Percentiles rank a stretch among this genome's conserved stretches.
Evolutionary conservation across 2,797 vertebrate genomes (phyloP).

Genomic region (Sebastes iracundus): DNA sequence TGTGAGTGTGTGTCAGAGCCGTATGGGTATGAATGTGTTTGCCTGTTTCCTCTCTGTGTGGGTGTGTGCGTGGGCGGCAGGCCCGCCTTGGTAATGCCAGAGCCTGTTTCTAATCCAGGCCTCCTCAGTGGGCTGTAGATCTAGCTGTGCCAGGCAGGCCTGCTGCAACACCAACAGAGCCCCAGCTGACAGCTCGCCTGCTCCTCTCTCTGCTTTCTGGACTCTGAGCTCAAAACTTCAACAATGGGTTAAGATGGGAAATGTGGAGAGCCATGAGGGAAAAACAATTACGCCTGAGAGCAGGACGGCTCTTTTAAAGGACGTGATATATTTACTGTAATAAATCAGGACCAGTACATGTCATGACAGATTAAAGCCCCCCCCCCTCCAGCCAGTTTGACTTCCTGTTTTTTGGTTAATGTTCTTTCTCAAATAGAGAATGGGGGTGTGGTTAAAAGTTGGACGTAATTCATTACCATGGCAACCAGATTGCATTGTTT

Average conservation of each 20-base stretch:
- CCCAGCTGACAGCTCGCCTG: constrained; percentile 74
- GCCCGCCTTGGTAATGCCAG: constrained; percentile 72
- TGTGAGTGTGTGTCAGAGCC: constrained; percentile 31
- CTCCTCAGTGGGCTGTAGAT: constrained; percentile 75
- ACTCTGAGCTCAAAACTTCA: constrained; percentile 52
- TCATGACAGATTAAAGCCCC: too few relatives aligned
- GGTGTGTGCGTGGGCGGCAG: constrained; percentile 70
- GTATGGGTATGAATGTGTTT: constrained; percentile 60
- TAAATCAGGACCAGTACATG: neutral
- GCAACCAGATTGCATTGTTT: too few relatives aligned
- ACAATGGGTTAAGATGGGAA: constrained; percentile 46
- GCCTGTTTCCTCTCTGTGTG: constrained; percentile 71
- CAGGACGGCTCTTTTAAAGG: neutral
- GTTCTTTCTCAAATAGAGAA: too few relatives aligned
- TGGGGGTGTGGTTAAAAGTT: too few relatives aligned
- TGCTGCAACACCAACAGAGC: constrained; percentile 72
- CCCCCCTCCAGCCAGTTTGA: too few relatives aligned
- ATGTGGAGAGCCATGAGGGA: neutral
- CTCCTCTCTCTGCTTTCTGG: constrained; percentile 57
- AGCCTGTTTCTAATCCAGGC: constrained; percentile 77
- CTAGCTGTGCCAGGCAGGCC: constrained; percentile 73
- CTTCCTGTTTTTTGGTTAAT: too few relatives aligned
- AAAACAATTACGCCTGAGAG: constrained; percentile 15
- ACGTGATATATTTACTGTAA: too few relatives aligned
- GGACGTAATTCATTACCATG: too few relatives aligned